Evolutionary conservation across 2,888 invertebrate species (phyloP), one percentile per base, ranked within the genome.

Genomic region (Ligdia adustata): DNA sequence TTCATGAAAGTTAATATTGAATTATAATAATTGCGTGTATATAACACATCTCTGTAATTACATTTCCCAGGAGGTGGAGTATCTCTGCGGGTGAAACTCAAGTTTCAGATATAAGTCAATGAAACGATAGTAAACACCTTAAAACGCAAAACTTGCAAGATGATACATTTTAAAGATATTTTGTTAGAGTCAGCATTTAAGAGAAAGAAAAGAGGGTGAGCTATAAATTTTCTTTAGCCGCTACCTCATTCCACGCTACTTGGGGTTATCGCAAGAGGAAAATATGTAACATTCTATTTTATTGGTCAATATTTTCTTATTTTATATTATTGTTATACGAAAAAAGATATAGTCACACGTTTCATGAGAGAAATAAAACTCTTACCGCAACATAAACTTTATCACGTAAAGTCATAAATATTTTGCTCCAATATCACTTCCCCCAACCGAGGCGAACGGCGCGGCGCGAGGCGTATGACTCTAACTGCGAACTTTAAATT

Each of bases 321-420:
- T 39, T 71, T 65, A 69, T 68, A 67, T 67, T 66, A 69, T 43
- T 62, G 60, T 67, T 67, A 66, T 64, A 64, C 55, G 62, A 66
- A 70, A 66, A 71, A 70, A 68, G 64, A 71, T 71, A 66, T 66
- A 75, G 71, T 67, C 75, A 27, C 27, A 37, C 35, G 67, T 75
- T 81, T 78, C 76, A 75, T 59, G 73, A 71, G 72, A 68, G 73
- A 71, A 79, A 84, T 83, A 83, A 82, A 82, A 82, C 77, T 83
- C 81, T 84, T 83, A 80, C 83, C 79, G 83, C 79, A 70, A 78
- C 80, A 81, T 85, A 82, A 84, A 83, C 62, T 82, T 83, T 82
- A 83, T 83, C 81, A 84, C 81, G 78, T 77, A 64, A 74, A 77
- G 79, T 76, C 79, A 79, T 82, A 83, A 84, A 85, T 83, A 83